Conservation (phyloP, 2,113 vertebrate species). For the Solea solea region DNA sequence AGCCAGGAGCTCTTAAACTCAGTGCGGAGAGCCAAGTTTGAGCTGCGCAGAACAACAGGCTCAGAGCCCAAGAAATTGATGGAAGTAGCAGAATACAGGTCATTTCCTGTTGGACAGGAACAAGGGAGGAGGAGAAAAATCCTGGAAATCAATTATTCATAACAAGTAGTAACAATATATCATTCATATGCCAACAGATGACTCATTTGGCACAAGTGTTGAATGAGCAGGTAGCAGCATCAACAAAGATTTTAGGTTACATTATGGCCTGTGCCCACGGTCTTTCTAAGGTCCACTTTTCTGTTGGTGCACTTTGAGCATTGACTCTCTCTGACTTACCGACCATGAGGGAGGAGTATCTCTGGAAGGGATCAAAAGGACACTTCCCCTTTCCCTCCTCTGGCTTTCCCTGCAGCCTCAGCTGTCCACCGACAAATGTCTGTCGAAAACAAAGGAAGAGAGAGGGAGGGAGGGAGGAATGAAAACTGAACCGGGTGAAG, state of each 20-base stretch:
- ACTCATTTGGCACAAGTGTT: background rate
- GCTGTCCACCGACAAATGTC: slow-evolving; percentile 70
- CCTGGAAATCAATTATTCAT: slow-evolving; percentile 49
- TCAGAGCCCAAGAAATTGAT: slow-evolving; percentile 87
- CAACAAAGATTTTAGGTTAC: background rate
- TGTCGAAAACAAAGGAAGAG: slow-evolving; percentile 53
- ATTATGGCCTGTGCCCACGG: background rate
- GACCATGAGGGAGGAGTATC: slow-evolving; percentile 78
- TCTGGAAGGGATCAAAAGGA: slow-evolving; percentile 83
- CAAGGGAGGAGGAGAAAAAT: slow-evolving; percentile 39
- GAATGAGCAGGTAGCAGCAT: background rate
- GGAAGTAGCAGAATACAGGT: slow-evolving; percentile 85
- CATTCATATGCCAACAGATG: slow-evolving; percentile 22
- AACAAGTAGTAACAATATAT: slow-evolving; percentile 31
- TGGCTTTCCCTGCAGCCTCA: slow-evolving; percentile 73
- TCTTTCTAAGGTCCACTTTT: slow-evolving; percentile 5
- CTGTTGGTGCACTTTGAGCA: slow-evolving; percentile 38
- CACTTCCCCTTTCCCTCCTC: slow-evolving; percentile 83
- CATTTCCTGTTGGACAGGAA: slow-evolving; percentile 75
- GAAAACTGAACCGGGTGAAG: background rate
- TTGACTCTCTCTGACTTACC: slow-evolving; percentile 73
- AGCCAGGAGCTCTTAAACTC: slow-evolving; percentile 83
- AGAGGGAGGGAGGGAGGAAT: background rate
- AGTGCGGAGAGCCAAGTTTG: slow-evolving; percentile 75
- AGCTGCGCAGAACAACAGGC: slow-evolving; percentile 79